These are phyloP conservation scores for Eurosta solidaginis DNA, from an alignment of 1,140 invertebrate genomes.

Conservation along the genomic window DNA sequence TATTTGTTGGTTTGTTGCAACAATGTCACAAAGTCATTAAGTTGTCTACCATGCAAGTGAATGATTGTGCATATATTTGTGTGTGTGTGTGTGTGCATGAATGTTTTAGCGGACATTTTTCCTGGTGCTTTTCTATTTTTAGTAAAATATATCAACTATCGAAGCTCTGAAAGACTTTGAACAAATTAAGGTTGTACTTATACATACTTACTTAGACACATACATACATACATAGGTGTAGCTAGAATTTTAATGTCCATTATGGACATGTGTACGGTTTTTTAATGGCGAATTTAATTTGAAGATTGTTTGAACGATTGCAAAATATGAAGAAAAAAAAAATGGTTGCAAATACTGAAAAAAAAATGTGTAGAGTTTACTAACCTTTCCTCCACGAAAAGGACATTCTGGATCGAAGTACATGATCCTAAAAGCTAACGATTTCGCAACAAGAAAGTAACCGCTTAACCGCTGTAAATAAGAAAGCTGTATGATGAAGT, in stretches of 20 bases:
- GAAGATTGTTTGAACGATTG: constrained; percentile 14
- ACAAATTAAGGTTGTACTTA: too few species aligned
- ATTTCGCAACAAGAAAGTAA: too few species aligned
- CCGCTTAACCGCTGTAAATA: too few species aligned
- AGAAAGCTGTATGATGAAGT: too few species aligned
- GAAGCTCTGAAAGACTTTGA: too few species aligned
- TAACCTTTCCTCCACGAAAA: too few species aligned
- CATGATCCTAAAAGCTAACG: too few species aligned
- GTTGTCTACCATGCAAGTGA: background rate
- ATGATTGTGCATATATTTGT: background rate
- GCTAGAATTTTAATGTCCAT: background rate
- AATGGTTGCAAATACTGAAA: background rate
- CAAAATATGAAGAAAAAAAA: background rate
- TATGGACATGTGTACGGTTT: background rate
- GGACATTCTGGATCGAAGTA: too few species aligned
- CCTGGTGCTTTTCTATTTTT: background rate
- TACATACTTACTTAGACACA: too few species aligned
- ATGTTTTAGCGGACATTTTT: background rate
- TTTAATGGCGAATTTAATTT: constrained; percentile 18
- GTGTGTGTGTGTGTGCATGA: background rate
- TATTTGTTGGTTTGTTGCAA: constrained; percentile 19
- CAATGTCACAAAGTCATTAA: constrained; percentile 24
- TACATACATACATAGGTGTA: background rate
- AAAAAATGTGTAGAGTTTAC: background rate
- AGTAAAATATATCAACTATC: background rate